phyloP scores from a whole-genome alignment of 2,888 invertebrate genomes.

The Leptinotarsa tumamoca region DNA sequence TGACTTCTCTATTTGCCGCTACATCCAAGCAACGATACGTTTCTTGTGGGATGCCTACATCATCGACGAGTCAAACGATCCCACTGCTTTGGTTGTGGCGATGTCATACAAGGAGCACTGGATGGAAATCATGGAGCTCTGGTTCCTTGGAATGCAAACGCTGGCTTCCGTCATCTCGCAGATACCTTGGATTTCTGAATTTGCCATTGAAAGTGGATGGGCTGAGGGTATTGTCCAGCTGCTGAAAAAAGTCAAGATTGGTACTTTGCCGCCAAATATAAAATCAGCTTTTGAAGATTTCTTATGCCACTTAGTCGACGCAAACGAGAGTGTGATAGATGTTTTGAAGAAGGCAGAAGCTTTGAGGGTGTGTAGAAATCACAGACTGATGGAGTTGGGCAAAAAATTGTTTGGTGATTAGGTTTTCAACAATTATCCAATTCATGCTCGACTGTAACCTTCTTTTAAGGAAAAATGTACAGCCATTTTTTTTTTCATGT shows the following conservation, averaged over 20 bases:
- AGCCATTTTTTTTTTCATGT: slow-evolving; percentile 5
- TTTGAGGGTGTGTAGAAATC: slow-evolving; percentile 85
- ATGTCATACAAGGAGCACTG: slow-evolving; percentile 89
- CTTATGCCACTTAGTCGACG: slow-evolving; percentile 85
- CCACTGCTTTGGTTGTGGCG: slow-evolving; percentile 83
- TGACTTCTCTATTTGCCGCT: slow-evolving; percentile 89
- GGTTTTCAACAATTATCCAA: slow-evolving; percentile 35
- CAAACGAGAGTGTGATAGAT: slow-evolving; percentile 77
- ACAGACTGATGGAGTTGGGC: slow-evolving; percentile 89
- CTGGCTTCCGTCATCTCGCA: slow-evolving; percentile 79
- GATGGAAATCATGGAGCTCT: slow-evolving; percentile 90
- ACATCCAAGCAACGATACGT: slow-evolving; percentile 88
- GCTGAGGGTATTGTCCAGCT: slow-evolving; percentile 87
- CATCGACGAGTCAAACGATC: slow-evolving; percentile 88
- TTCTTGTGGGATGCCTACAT: slow-evolving; percentile 94
- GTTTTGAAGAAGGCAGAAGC: slow-evolving; percentile 87
- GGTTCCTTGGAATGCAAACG: slow-evolving; percentile 96
- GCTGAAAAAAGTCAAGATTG: slow-evolving; percentile 84
- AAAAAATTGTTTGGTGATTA: slow-evolving; percentile 90
- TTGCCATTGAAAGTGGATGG: slow-evolving; percentile 95
- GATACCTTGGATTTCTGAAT: slow-evolving; percentile 91
- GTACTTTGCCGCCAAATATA: slow-evolving; percentile 84
- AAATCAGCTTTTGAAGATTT: slow-evolving; percentile 93
- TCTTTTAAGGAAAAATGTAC: slow-evolving; percentile 1
- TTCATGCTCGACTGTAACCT: background rate